Percentiles rank a stretch among this genome's conserved stretches.
Conservation (phyloP, 2,113 vertebrate genomes). For the Brachyhypopomus gauderio region DNA sequence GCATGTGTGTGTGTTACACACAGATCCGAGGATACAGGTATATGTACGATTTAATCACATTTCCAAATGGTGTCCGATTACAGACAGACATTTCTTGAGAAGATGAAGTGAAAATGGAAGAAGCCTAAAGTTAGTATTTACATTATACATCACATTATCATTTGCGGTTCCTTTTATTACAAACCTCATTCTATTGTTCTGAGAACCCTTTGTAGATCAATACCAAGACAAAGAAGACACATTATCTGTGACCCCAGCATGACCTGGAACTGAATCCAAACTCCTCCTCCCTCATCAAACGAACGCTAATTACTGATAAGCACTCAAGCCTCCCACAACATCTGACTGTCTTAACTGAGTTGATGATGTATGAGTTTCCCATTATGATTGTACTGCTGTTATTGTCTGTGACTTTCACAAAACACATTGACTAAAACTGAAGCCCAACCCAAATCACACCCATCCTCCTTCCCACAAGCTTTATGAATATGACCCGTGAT, state of each 20-base stretch:
- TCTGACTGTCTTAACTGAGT: slow-evolving; percentile 7
- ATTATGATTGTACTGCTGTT: not conserved
- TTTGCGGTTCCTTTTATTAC: slow-evolving; percentile 62
- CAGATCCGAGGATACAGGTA: no score
- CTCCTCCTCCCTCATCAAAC: not conserved
- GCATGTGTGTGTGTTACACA: slow-evolving; percentile 16
- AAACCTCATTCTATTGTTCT: slow-evolving; percentile 59
- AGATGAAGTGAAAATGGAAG: not conserved
- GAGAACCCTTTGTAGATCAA: slow-evolving; percentile 62
- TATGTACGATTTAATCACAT: no score
- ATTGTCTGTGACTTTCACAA: not conserved
- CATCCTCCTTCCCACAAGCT: not conserved
- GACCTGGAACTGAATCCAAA: slow-evolving; percentile 40
- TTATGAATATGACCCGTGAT: slow-evolving; percentile 15
- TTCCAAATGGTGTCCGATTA: no score
- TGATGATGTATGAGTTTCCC: slow-evolving; percentile 5
- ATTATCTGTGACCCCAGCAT: slow-evolving; percentile 61
- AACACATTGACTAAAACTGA: slow-evolving; percentile 1
- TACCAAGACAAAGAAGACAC: slow-evolving; percentile 59
- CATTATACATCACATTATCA: no score
- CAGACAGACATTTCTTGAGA: not conserved
- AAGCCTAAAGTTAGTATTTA: slow-evolving; percentile 53
- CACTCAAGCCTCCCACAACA: not conserved
- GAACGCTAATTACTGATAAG: slow-evolving; percentile 15
- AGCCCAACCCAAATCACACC: not conserved